These are phyloP conservation scores for Onthophagus taurus DNA, from an alignment of 1,140 invertebrate species.

Conservation along the genomic window DNA sequence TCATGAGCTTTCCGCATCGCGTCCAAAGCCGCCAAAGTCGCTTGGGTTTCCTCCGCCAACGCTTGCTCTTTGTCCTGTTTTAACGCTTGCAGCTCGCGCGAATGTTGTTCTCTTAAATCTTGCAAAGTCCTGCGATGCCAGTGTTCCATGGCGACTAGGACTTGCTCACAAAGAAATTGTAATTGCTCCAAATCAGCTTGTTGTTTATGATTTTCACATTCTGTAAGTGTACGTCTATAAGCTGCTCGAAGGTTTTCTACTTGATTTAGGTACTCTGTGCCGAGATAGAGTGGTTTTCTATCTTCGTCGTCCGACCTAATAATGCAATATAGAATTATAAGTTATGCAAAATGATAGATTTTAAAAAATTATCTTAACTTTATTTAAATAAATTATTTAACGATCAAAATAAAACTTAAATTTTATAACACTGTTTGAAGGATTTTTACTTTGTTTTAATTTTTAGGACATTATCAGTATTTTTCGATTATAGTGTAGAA, in stretches of 20 bases:
- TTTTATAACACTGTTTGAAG: conserved; percentile 17
- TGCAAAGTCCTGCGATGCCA: conserved; percentile 75
- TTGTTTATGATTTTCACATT: conserved; percentile 66
- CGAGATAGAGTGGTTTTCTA: conserved; percentile 40
- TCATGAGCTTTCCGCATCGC: conserved; percentile 90
- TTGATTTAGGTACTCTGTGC: conserved; percentile 67
- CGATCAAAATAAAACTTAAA: neutral
- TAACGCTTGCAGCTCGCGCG: conserved; percentile 61
- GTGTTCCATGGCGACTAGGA: conserved; percentile 76
- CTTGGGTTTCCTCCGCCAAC: conserved; percentile 80
- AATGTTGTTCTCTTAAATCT: conserved; percentile 77
- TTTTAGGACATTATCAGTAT: no score
- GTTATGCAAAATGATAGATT: no score
- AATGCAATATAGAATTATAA: neutral
- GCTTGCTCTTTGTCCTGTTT: conserved; percentile 79
- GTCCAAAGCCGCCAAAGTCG: conserved; percentile 71
- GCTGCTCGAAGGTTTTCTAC: conserved; percentile 61
- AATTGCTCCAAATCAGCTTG: conserved; percentile 81
- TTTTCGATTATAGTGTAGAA: no score
- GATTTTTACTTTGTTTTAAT: neutral
- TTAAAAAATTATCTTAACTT: no score
- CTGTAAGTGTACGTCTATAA: conserved; percentile 52
- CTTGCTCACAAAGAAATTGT: conserved; percentile 75
- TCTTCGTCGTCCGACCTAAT: conserved; percentile 26
- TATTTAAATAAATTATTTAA: neutral